phyloP scores from a whole-genome alignment of 2,113 vertebrate species.

The Rhinoptilus africanus region DNA sequence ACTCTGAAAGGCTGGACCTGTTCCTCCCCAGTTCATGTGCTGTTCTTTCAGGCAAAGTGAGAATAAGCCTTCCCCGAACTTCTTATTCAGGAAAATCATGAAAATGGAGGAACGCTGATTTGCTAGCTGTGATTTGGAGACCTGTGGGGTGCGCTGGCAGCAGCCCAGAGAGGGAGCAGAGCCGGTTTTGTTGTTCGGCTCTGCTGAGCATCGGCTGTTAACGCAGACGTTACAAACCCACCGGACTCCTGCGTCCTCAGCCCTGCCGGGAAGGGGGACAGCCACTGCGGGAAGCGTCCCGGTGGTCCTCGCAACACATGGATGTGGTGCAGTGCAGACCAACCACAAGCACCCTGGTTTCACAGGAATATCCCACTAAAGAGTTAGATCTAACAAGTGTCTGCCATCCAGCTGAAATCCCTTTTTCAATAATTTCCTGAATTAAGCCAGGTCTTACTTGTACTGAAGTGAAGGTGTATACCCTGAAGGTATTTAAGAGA shows the following conservation, averaged over 20 bases:
- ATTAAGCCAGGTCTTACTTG: neutral
- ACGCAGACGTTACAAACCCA: neutral
- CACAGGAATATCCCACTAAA: neutral
- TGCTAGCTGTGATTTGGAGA: neutral
- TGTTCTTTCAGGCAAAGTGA: constrained; percentile 18
- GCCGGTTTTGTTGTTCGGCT: neutral
- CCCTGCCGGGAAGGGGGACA: neutral
- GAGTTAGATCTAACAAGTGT: neutral
- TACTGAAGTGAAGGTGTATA: neutral
- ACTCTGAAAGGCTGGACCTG: constrained; percentile 49
- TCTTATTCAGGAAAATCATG: constrained; percentile 29
- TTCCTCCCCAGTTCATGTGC: constrained; percentile 20
- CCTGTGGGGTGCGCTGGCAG: neutral
- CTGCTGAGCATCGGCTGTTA: neutral
- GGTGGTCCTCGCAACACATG: accelerated
- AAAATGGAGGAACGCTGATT: constrained; percentile 22
- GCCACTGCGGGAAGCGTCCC: neutral
- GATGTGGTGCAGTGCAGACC: neutral
- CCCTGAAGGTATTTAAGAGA: neutral
- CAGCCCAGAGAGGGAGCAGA: neutral
- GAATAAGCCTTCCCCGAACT: neutral
- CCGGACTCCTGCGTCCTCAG: accelerated
- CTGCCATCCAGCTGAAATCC: neutral
- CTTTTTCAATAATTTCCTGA: neutral
- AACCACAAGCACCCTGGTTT: neutral